Evolutionary conservation across 2,888 invertebrate genomes (phyloP).

Genomic region (Keiferia lycopersicella): DNA sequence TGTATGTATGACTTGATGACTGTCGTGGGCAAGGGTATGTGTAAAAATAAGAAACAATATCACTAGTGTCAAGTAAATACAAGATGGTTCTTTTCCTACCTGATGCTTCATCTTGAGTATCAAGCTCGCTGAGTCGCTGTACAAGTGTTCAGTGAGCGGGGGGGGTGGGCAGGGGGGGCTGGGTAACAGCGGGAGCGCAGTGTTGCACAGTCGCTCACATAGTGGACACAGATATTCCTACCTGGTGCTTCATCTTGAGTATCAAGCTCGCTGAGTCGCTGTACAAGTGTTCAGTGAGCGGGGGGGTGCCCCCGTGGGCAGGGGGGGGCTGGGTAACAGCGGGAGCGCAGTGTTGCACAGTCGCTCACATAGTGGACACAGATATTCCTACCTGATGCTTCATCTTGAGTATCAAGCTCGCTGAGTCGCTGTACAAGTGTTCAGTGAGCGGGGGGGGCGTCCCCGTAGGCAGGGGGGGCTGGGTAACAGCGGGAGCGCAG

Average conservation of each 20-base stretch:
- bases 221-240: slow-evolving; percentile 18
- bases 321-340: slow-evolving; percentile 84
- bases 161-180: slow-evolving; percentile 40
- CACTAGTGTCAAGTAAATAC: too few relatives aligned
- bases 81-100: too few relatives aligned
- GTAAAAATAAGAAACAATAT: too few relatives aligned
- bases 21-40: too few relatives aligned
- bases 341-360: slow-evolving; percentile 58
- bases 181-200: slow-evolving; percentile 76
- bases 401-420: slow-evolving; percentile 53
- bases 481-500: slow-evolving; percentile 94
- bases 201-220: not conserved
- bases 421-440: slow-evolving; percentile 51
- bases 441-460: slow-evolving; percentile 64
- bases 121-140: slow-evolving; percentile 50
- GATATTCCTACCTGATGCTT: slow-evolving; percentile 83
- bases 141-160: slow-evolving; percentile 53
- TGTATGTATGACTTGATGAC: too few relatives aligned
- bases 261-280: slow-evolving; percentile 52
- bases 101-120: slow-evolving; percentile 65
- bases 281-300: slow-evolving; percentile 55
- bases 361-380: too few relatives aligned
- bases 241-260: slow-evolving; percentile 63
- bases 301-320: slow-evolving; percentile 74
- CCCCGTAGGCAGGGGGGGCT: slow-evolving; percentile 80